Percentiles rank a stretch among this genome's conserved stretches.
Conservation (phyloP, 2,888 invertebrate genomes). For the Holacanthella duospinosa region DNA sequence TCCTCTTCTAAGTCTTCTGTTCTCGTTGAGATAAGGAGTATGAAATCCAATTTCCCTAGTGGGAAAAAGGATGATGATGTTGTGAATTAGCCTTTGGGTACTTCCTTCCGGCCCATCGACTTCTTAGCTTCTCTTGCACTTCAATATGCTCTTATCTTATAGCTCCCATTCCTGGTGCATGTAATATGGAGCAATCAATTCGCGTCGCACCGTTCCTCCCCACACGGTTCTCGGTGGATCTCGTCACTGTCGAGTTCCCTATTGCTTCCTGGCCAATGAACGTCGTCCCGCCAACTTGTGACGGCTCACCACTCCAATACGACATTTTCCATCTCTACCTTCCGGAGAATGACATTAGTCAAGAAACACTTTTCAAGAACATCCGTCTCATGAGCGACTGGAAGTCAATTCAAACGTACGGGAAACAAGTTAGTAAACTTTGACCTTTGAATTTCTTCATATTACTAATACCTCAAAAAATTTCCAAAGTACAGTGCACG, state of each 20-base stretch:
- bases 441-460: constrained; percentile 4
- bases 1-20: too few species aligned
- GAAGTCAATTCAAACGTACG: constrained; percentile 47
- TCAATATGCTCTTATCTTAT: background rate
- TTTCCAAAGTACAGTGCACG: too few species aligned
- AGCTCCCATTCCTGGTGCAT: constrained; percentile 71
- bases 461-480: too few species aligned
- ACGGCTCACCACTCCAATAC: constrained; percentile 42
- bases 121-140: too few species aligned
- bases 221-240: constrained; percentile 41
- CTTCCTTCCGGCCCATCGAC: too few species aligned
- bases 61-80: background rate
- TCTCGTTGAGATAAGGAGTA: background rate
- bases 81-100: background rate
- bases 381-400: constrained; percentile 54
- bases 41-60: background rate
- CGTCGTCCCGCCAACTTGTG: constrained; percentile 42
- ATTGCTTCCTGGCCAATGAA: constrained; percentile 41
- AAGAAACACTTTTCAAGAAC: constrained; percentile 51
- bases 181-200: constrained; percentile 57
- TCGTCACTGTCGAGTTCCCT: constrained; percentile 48
- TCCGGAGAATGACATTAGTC: constrained; percentile 48
- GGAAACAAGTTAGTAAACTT: constrained; percentile 44
- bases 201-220: constrained; percentile 53
- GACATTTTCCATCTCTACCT: constrained; percentile 55